Evolutionary conservation across 2,888 invertebrate genomes (phyloP).

Genomic region (Drosophila barbarae): DNA sequence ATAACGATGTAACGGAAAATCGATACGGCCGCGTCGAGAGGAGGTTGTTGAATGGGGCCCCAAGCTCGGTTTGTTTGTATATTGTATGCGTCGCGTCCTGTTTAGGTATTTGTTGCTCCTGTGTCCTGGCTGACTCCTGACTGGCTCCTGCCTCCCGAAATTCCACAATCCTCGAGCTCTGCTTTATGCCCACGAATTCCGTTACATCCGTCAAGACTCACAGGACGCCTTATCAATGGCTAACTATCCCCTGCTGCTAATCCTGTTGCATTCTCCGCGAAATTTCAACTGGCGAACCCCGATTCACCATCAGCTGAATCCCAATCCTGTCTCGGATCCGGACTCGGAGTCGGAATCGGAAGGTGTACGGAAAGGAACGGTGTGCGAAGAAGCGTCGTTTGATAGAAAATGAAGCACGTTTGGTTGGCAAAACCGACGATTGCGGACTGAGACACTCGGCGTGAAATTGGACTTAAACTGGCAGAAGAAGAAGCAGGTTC

Average conservation of each 20-base stretch:
- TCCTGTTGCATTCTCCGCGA: conserved; percentile 29
- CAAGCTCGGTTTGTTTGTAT: conserved; percentile 27
- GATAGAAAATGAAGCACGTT: conserved; percentile 70
- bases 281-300: conserved; percentile 18
- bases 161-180: conserved; percentile 13
- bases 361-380: conserved; percentile 26
- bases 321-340: conserved; percentile 15
- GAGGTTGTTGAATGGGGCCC: conserved; percentile 61
- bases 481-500: not conserved
- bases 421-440: conserved; percentile 75
- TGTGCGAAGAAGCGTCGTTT: conserved; percentile 42
- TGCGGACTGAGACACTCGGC: conserved; percentile 60
- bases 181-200: conserved; percentile 8
- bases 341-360: conserved; percentile 41
- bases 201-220: conserved; percentile 23
- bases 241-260: not conserved
- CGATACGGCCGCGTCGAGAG: conserved; percentile 53
- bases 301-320: conserved; percentile 24
- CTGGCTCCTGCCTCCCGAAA: conserved; percentile 1
- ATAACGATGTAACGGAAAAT: conserved; percentile 75
- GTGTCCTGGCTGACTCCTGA: not conserved
- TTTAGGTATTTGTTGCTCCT: conserved; percentile 48
- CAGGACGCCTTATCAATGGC: conserved; percentile 17
- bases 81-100: conserved; percentile 6
- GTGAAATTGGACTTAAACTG: conserved; percentile 13